Evolutionary conservation across 64 coral and sea anemone genomes (phyloP).

Genomic region (Pocillopora damicornis): DNA sequence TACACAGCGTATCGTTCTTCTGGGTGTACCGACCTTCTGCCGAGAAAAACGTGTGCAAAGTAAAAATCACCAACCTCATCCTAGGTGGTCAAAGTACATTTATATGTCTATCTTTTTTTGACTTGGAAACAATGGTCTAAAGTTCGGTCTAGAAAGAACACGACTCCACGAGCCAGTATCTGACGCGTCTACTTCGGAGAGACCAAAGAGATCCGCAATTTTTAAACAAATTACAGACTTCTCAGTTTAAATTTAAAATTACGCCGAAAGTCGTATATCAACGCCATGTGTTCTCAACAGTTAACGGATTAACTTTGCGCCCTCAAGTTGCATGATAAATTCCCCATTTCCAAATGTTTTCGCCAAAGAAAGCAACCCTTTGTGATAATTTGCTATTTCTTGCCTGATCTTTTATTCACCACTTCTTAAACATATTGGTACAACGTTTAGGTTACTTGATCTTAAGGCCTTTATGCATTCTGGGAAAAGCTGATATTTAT

Average conservation of each 20-base stretch:
- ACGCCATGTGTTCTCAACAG: slow-evolving; percentile 8
- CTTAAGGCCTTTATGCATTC: too few relatives aligned
- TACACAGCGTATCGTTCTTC: too few relatives aligned
- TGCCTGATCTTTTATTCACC: too few relatives aligned
- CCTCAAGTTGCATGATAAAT: not conserved
- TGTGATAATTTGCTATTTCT: too few relatives aligned
- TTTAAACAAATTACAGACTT: not conserved
- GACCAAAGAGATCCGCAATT: not conserved
- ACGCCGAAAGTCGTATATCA: not conserved
- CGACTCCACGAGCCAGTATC: not conserved
- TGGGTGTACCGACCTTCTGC: too few relatives aligned
- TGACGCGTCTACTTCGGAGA: not conserved
- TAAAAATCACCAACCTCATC: not conserved
- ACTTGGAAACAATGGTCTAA: not conserved
- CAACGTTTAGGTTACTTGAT: too few relatives aligned
- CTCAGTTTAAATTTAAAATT: not conserved
- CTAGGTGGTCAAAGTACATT: slow-evolving; percentile 2
- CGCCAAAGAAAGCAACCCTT: too few relatives aligned
- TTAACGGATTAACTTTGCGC: not conserved
- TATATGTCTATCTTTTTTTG: not conserved
- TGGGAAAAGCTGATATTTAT: too few relatives aligned
- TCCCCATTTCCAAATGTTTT: too few relatives aligned
- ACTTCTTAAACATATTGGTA: too few relatives aligned
- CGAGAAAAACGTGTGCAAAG: too few relatives aligned
- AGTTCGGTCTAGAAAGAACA: not conserved